Conservation (phyloP, 2,797 vertebrate genomes). For the Echeneis naucrates region DNA sequence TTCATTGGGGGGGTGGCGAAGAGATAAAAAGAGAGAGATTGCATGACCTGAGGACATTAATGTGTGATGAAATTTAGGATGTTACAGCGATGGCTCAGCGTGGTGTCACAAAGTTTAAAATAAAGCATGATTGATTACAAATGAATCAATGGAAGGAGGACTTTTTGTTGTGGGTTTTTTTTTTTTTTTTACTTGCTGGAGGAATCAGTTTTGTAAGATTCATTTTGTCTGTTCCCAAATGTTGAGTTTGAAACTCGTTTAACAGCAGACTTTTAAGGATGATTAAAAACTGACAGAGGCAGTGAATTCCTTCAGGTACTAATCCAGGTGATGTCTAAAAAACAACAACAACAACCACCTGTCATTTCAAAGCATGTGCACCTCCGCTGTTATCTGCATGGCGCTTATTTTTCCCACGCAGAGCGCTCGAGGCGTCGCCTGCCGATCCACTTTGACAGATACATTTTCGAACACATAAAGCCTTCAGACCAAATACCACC, state of each 20-base stretch:
- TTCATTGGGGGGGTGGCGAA: too few relatives aligned
- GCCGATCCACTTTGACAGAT: constrained; percentile 18
- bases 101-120: background rate
- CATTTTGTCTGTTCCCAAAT: background rate
- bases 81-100: background rate
- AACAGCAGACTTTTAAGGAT: background rate
- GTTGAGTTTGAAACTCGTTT: background rate
- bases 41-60: constrained; percentile 6
- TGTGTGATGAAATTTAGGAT: constrained; percentile 25
- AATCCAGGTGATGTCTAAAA: constrained; percentile 1
- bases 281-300: background rate
- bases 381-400: background rate
- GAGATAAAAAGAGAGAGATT: too few relatives aligned
- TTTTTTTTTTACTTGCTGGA: background rate
- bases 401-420: constrained; percentile 1
- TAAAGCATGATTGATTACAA: background rate
- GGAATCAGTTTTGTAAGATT: background rate
- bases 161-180: too few relatives aligned
- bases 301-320: constrained; percentile 1
- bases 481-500: constrained; percentile 12
- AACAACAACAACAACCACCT: background rate
- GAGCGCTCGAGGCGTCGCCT: constrained; percentile 27
- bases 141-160: background rate
- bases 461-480: constrained; percentile 14
- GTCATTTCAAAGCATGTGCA: background rate